Conservation (phyloP, 2,888 invertebrate species). For the Drosophila multiciliata region DNA sequence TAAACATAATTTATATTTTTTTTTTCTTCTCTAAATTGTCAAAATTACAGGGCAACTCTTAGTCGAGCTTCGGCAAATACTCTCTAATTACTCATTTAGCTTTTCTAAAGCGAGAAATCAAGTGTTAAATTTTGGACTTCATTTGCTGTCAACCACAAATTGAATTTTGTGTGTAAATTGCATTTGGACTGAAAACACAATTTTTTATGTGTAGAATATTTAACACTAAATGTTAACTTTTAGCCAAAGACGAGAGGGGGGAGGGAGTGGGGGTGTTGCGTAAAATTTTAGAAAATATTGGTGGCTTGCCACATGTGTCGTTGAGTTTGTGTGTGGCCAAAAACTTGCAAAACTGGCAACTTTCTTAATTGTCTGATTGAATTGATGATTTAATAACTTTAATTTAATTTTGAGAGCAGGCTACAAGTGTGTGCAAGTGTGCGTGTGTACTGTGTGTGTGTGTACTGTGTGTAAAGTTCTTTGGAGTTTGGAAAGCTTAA, state of each 20-base stretch:
- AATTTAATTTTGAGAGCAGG: conserved; percentile 75
- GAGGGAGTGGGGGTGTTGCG: too few relatives aligned
- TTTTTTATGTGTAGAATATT: conserved; percentile 48
- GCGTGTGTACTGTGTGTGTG: conserved; percentile 5
- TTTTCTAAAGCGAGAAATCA: conserved; percentile 21
- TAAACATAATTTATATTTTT: too few relatives aligned
- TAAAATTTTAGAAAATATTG: background rate
- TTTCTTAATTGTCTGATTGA: conserved; percentile 84
- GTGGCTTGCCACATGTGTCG: conserved; percentile 62
- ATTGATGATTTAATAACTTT: conserved; percentile 84
- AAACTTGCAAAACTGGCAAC: conserved; percentile 69
- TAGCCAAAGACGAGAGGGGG: background rate
- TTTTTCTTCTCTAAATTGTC: too few relatives aligned
- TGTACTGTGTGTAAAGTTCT: conserved; percentile 37
- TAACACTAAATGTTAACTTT: conserved; percentile 49
- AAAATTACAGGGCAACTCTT: background rate
- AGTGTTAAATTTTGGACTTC: conserved; percentile 38
- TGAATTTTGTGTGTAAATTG: conserved; percentile 57
- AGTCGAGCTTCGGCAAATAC: background rate
- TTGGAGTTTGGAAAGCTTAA: conserved; percentile 52
- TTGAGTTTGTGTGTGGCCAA: conserved; percentile 69
- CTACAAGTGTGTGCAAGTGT: conserved; percentile 20
- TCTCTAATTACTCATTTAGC: background rate
- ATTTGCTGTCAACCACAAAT: conserved; percentile 60
- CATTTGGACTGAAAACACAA: conserved; percentile 46